phyloP scores from a whole-genome alignment of 1,140 invertebrate species.

The Drosophila subobscura region DNA sequence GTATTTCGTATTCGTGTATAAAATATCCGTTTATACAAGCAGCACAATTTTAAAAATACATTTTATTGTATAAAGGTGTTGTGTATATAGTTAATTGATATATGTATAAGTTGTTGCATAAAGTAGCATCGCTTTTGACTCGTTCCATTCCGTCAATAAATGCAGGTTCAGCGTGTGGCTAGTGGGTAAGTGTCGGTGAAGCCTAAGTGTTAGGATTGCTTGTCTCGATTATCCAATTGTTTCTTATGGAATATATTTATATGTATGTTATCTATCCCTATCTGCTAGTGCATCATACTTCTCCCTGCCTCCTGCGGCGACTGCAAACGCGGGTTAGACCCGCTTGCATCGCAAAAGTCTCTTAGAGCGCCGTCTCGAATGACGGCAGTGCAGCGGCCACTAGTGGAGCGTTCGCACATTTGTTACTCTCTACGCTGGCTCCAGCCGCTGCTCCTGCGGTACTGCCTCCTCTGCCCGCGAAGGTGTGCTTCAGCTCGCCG shows the following conservation, averaged over 20 bases:
- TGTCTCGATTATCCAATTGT: slow-evolving; percentile 50
- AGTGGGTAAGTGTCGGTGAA: slow-evolving; percentile 14
- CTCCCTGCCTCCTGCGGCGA: neutral
- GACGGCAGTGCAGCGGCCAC: slow-evolving; percentile 63
- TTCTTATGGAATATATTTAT: slow-evolving; percentile 72
- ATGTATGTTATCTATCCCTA: slow-evolving; percentile 2
- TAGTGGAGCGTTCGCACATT: slow-evolving; percentile 46
- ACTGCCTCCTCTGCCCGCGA: slow-evolving; percentile 30
- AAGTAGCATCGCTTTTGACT: slow-evolving; percentile 77
- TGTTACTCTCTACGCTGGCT: slow-evolving; percentile 46
- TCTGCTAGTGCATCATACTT: too few relatives aligned
- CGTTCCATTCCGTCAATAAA: slow-evolving; percentile 47
- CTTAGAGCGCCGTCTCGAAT: slow-evolving; percentile 76
- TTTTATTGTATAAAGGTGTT: slow-evolving; percentile 50
- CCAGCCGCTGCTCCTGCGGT: slow-evolving; percentile 10
- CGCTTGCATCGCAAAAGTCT: slow-evolving; percentile 21
- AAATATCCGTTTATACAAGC: slow-evolving; percentile 72
- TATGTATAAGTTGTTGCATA: slow-evolving; percentile 65
- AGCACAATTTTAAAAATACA: slow-evolving; percentile 77
- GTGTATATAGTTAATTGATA: slow-evolving; percentile 61
- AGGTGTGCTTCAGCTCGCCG: slow-evolving; percentile 75
- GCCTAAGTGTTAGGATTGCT: slow-evolving; percentile 60
- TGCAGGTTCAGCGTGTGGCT: slow-evolving; percentile 53
- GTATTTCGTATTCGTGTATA: slow-evolving; percentile 55
- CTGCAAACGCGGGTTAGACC: slow-evolving; percentile 61